phyloP scores from a whole-genome alignment of 2,113 vertebrate species.

The Scomber scombrus region DNA sequence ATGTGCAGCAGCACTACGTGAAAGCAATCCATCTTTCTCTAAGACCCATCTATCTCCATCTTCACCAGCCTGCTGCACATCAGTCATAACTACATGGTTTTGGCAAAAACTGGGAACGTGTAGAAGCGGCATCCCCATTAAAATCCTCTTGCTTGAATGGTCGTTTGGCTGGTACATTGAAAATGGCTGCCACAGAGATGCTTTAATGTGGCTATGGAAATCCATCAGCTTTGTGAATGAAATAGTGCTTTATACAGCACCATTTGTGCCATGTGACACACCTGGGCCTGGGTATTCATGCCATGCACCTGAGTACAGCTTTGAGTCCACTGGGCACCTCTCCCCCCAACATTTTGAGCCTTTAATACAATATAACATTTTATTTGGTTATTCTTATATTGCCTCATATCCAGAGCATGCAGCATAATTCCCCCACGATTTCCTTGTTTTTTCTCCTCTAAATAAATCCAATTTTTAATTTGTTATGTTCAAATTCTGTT shows the following conservation, averaged over 20 bases:
- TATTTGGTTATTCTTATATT: no score
- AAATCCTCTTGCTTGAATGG: slow-evolving; percentile 32
- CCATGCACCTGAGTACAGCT: no score
- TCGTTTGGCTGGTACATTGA: slow-evolving; percentile 11
- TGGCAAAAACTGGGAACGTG: slow-evolving; percentile 26
- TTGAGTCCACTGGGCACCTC: no score
- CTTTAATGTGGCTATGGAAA: slow-evolving; percentile 1
- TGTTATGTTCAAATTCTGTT: no score
- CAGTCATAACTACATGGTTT: slow-evolving; percentile 30
- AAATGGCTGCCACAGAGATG: slow-evolving; percentile 9
- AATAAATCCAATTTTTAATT: no score
- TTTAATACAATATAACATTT: no score
- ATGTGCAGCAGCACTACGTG: slow-evolving; percentile 31
- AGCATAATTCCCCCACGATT: no score
- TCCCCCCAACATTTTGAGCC: no score
- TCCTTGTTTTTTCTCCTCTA: no score
- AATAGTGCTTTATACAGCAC: background rate
- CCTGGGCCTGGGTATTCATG: background rate
- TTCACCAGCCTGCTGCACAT: slow-evolving; percentile 27
- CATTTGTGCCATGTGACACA: background rate
- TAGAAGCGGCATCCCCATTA: slow-evolving; percentile 33
- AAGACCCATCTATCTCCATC: slow-evolving; percentile 53
- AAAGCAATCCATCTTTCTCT: slow-evolving; percentile 61
- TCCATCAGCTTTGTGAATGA: slow-evolving; percentile 1
- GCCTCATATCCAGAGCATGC: no score